A percentile compares a stretch with the other conserved stretches of the same genome.
These are phyloP conservation scores for Seriola aureovittata DNA, from an alignment of 2,113 vertebrate genomes.

Conservation along the genomic window DNA sequence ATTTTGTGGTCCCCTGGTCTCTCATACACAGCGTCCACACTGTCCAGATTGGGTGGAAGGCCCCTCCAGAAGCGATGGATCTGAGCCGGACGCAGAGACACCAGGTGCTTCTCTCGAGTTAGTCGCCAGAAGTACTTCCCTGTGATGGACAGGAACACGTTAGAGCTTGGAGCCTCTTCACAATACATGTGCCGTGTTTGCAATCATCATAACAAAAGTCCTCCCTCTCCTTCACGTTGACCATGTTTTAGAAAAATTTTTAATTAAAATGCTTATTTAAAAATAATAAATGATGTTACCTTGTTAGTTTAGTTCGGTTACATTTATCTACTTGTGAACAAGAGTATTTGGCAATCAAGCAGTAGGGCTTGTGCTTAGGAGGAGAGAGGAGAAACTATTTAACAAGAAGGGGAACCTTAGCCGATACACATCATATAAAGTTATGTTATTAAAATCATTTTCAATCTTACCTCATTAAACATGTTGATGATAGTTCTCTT, in stretches of 20 bases:
- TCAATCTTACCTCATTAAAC: not conserved
- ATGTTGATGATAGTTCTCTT: not conserved
- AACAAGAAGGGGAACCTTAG: not conserved
- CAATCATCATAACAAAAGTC: not conserved
- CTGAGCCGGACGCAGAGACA: slow-evolving; percentile 94
- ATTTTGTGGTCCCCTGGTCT: slow-evolving; percentile 94
- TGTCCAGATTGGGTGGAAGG: slow-evolving; percentile 91
- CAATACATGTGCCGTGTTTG: not conserved
- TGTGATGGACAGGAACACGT: slow-evolving; percentile 53
- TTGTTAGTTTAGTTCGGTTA: not conserved
- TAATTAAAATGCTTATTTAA: not conserved
- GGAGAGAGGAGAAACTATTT: not conserved
- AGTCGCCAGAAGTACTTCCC: slow-evolving; percentile 98
- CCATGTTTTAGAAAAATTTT: not conserved
- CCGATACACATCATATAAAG: not conserved
- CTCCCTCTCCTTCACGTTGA: not conserved
- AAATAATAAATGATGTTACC: not conserved
- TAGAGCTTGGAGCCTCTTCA: not conserved
- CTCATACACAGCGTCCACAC: slow-evolving; percentile 94
- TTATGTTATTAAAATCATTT: not conserved
- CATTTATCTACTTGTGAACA: not conserved
- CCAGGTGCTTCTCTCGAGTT: slow-evolving; percentile 94
- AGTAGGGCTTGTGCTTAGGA: not conserved
- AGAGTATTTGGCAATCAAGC: too few species aligned
- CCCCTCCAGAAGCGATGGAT: slow-evolving; percentile 98